phyloP scores from a whole-genome alignment of 1,140 invertebrate species.

The Batillaria attramentaria region DNA sequence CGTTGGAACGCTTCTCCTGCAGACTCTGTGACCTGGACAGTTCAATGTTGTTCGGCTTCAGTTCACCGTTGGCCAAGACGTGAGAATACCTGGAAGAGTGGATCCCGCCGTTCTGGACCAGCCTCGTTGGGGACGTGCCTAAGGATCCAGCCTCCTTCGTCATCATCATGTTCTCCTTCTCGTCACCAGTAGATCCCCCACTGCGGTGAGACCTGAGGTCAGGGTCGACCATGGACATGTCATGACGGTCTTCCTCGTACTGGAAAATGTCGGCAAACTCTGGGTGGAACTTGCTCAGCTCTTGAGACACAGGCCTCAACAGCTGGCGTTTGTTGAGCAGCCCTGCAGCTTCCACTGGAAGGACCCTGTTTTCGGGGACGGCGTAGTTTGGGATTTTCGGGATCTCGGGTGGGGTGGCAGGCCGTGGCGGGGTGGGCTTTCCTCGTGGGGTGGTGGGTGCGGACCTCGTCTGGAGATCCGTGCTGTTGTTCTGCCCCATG shows the following conservation, averaged over 20 bases:
- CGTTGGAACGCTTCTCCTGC: slow-evolving; percentile 23
- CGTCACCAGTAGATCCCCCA: too few relatives aligned
- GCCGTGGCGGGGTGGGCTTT: slow-evolving; percentile 26
- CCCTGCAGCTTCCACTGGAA: slow-evolving; percentile 41
- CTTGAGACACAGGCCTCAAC: slow-evolving; percentile 53
- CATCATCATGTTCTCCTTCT: neutral
- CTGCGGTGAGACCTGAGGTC: too few relatives aligned
- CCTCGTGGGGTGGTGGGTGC: neutral
- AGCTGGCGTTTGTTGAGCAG: slow-evolving; percentile 29
- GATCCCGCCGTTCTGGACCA: neutral
- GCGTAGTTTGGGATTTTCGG: slow-evolving; percentile 45
- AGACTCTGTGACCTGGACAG: slow-evolving; percentile 19
- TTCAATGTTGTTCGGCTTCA: slow-evolving; percentile 7
- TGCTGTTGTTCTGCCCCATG: slow-evolving; percentile 31
- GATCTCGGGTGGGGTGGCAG: slow-evolving; percentile 31
- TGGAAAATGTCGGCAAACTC: slow-evolving; percentile 54
- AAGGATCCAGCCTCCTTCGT: neutral
- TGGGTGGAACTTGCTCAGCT: slow-evolving; percentile 51
- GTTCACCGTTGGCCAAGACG: neutral
- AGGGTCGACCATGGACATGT: too few relatives aligned
- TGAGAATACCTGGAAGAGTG: neutral
- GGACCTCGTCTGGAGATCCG: neutral
- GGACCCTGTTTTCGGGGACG: slow-evolving; percentile 50
- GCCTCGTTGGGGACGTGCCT: too few relatives aligned
- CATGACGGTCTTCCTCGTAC: slow-evolving; percentile 10